Base-by-base conservation (phyloP, 1,140 invertebrate species). In the Bombus fervidus region DNA sequence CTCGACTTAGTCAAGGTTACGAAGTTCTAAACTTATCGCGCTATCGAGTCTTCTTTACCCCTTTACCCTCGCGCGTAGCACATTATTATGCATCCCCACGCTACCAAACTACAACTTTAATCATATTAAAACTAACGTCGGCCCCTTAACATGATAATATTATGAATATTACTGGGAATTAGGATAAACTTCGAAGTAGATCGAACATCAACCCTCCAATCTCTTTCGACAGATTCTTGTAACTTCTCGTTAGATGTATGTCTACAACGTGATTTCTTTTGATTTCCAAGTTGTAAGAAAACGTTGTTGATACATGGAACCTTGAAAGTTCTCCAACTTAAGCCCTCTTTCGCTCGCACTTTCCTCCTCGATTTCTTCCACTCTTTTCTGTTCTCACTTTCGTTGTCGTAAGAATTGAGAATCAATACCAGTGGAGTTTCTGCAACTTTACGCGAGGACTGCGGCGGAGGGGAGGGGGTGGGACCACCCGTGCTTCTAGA, bases 351-450 rank as follows among this genome's bases (percentile, higher is more conserved):
- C 31, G 10, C 57, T 66, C n/a, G 13, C 37, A 37, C 62, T 77
- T 59, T 41, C 8, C 31, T 25, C 4, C 68, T 39, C 15, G 4
- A 68, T 64, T 22, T 13, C 28, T 31, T 10, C 37, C 28, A 5
- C n/a, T 59, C 62, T 39, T 47, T 28, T 28, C 34, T 41, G 15
- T 43, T 79, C 69, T 84, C 66, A 12, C 74, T 86, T 80, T 57
- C 78, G 37, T 69, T 81, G 57, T 64, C 73, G 77, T 89, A 88
- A 92, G 90, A 92, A 91, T 92, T 91, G 91, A 91, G 87, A 92
- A 92, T 92, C 91, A 90, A 92, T 92, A 92, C 71, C 86, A 75
- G 53, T 41, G 68, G 90, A 92, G 91, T 92, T 92, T 92, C 91
- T 92, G 87, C 85, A 92, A 92, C 90, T 92, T 92, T 90, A 81